These are phyloP conservation scores for Limosa lapponica DNA, from an alignment of 2,797 vertebrate species.

Conservation along the genomic window DNA sequence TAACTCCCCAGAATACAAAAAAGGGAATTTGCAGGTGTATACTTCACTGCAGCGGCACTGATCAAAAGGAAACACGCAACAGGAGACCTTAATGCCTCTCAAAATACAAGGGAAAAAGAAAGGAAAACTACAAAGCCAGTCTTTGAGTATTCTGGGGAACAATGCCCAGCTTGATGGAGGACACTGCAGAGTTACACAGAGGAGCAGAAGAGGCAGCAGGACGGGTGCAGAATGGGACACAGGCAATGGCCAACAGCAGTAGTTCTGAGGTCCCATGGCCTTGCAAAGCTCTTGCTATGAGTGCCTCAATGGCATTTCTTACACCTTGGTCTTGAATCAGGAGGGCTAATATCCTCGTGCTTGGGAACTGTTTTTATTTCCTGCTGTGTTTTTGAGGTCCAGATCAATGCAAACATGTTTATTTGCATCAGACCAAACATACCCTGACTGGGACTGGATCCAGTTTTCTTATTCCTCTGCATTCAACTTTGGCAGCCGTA, in stretches of 20 bases:
- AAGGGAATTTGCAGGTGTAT: neutral
- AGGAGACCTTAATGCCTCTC: neutral
- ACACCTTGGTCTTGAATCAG: neutral
- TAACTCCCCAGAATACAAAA: neutral
- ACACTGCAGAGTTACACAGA: neutral
- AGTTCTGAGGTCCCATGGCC: neutral
- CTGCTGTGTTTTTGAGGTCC: slow-evolving; percentile 8
- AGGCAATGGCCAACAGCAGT: neutral
- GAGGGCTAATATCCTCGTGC: accelerated
- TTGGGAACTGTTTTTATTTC: neutral
- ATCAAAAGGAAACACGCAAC: neutral
- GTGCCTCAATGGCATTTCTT: neutral
- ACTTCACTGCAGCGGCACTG: neutral
- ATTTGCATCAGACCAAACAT: slow-evolving; percentile 1
- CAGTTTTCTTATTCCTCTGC: neutral
- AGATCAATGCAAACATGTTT: neutral
- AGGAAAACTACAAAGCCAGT: neutral
- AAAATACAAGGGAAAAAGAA: neutral
- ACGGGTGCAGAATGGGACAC: neutral
- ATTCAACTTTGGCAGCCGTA: neutral
- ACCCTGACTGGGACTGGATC: neutral
- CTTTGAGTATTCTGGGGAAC: neutral
- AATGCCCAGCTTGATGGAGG: neutral
- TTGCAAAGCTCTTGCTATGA: neutral
- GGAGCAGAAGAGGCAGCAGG: neutral